Evolutionary conservation across 2,888 invertebrate species (phyloP), one percentile per base, ranked within the genome.

Genomic region (Ecdyonurus torrentis): DNA sequence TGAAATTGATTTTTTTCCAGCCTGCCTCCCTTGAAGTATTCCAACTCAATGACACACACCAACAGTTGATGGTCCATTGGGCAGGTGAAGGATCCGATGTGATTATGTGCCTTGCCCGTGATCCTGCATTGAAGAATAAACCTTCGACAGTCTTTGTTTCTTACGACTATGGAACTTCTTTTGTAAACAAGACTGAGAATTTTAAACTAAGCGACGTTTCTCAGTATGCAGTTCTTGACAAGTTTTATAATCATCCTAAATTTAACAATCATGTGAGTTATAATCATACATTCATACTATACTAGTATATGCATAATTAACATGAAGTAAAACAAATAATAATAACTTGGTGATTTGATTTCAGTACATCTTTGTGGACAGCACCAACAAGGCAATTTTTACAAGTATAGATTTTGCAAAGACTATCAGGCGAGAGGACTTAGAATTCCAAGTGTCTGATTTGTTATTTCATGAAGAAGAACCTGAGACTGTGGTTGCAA

Each of bases 31-130:
- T 55, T 5, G 55, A 92, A 92, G 82, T 85, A 62, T 86, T 83
- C 66, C 78, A 81, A 64, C 78, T 93, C 23, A 88, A 91, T 75
- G 92, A 93, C 75, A 85, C 84, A 66, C 93, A 94, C 72, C 88
- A 89, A 70, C 90, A 91, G 72, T 75, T 94, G 70, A 87, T 93
- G 82, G 91, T 94, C 10, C 91, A 92, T 74, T 94, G 94, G 93
- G 89, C 91, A 15, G 92, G 93, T 24, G 87, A 89, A 74, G 86
- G 86, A 22, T 89, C 90, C 65, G 84, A 89, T 75, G 88, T 91
- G 25, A 89, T 94, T 69, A 86, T 94, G 67, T 92, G 92, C 70
- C 76, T 93, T 66, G 90, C 91, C 1, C 80, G 86, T 68, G 89
- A 91, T 73, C 84, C 86, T 18, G 64, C 59, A 15, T 23, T 58